These are phyloP conservation scores for Eustalomyia histrio DNA, from an alignment of 2,888 invertebrate genomes.

Conservation along the genomic window DNA sequence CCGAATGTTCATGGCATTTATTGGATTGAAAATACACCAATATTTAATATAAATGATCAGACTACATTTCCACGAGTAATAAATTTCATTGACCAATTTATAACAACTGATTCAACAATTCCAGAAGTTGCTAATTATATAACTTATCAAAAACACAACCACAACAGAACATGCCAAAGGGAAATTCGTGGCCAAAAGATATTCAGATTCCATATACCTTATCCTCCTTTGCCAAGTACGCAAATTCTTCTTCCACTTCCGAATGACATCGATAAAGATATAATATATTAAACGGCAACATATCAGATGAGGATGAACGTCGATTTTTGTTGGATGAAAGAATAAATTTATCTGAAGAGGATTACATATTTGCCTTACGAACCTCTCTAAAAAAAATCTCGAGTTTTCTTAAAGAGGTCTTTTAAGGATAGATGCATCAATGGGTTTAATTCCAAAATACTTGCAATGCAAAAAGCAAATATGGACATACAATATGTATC, in stretches of 20 bases:
- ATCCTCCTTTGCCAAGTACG: slow-evolving; percentile 55
- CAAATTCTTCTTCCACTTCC: slow-evolving; percentile 48
- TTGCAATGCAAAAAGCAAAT: slow-evolving; percentile 29
- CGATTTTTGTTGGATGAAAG: no score
- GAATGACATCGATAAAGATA: slow-evolving; percentile 12
- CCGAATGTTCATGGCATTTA: slow-evolving; percentile 56
- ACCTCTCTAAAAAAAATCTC: slow-evolving; percentile 14
- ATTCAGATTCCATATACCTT: slow-evolving; percentile 56
- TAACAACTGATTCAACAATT: slow-evolving; percentile 44
- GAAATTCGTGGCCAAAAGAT: slow-evolving; percentile 48
- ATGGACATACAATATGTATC: slow-evolving; percentile 51
- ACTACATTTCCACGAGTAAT: slow-evolving; percentile 18
- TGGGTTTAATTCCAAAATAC: no score
- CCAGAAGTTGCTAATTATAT: no score
- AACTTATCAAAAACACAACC: slow-evolving; percentile 51
- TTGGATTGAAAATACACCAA: slow-evolving; percentile 40
- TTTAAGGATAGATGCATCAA: no score
- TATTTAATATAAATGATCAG: slow-evolving; percentile 12
- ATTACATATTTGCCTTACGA: slow-evolving; percentile 25
- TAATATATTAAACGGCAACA: no score
- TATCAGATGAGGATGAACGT: no score
- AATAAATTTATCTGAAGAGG: slow-evolving; percentile 20
- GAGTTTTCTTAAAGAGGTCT: no score
- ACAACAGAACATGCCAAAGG: slow-evolving; percentile 43
- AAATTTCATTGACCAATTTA: slow-evolving; percentile 46